Conservation (phyloP, 2,797 vertebrate species). For the Eidolon dupreanum region DNA sequence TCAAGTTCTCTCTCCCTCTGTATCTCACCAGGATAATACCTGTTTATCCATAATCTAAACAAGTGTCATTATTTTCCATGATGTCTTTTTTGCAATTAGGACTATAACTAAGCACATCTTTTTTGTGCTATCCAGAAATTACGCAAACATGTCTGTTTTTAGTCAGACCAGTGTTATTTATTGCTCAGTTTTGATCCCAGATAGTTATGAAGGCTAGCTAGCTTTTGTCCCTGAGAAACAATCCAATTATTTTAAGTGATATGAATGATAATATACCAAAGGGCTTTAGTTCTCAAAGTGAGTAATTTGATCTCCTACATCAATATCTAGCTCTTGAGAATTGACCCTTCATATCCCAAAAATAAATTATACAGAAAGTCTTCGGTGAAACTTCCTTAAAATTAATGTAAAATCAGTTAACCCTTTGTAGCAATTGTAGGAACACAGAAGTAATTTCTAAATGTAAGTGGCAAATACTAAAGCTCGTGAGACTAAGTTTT, state of each 20-base stretch:
- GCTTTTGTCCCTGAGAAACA: not conserved
- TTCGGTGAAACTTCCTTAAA: not conserved
- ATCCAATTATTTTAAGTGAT: not conserved
- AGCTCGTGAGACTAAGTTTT: not conserved
- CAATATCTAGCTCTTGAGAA: not conserved
- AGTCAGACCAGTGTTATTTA: conserved; percentile 48
- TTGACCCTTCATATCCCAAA: not conserved
- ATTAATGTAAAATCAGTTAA: not conserved
- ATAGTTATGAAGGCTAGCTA: conserved; percentile 15
- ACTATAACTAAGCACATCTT: not conserved
- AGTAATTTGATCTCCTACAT: not conserved
- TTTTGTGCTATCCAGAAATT: conserved; percentile 23
- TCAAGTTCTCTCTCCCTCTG: not conserved
- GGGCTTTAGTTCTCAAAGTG: not conserved
- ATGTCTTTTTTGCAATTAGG: not conserved
- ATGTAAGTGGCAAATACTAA: conserved; percentile 16
- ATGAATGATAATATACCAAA: not conserved
- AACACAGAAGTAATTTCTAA: conserved; percentile 34
- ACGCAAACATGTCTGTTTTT: conserved; percentile 21
- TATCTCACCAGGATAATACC: conserved; percentile 11
- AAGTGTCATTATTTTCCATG: not conserved
- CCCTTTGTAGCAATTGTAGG: not conserved
- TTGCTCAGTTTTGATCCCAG: not conserved
- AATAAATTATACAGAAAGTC: not conserved
- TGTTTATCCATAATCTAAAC: not conserved